Conservation (phyloP, 2,797 vertebrate species). For the Gadopsis bispinosus region DNA sequence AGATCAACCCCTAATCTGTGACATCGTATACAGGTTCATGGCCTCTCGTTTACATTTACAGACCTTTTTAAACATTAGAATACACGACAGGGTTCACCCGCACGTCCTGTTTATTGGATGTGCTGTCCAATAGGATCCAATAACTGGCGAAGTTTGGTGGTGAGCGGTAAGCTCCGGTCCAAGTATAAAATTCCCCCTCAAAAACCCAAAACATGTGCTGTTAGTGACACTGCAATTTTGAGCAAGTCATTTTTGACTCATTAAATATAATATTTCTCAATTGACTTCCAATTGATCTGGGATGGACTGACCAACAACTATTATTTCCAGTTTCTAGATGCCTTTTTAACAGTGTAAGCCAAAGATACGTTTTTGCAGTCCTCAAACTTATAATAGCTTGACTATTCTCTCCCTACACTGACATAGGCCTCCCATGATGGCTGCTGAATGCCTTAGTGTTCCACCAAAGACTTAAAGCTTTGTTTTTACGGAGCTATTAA, state of each 20-base stretch:
- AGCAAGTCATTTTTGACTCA: background rate
- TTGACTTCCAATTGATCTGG: background rate
- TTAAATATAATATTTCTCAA: background rate
- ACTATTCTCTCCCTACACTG: constrained; percentile 41
- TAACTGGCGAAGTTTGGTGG: background rate
- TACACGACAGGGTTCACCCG: constrained; percentile 15
- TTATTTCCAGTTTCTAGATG: background rate
- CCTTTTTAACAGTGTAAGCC: background rate
- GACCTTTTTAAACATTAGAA: constrained; percentile 30
- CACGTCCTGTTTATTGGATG: background rate
- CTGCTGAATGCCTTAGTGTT: constrained; percentile 37
- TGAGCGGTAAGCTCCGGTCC: constrained; percentile 7
- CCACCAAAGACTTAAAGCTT: constrained; percentile 65
- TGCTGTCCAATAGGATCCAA: background rate
- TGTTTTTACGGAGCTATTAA: constrained; percentile 67
- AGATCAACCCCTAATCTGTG: constrained; percentile 58
- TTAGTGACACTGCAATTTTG: background rate
- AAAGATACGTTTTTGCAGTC: constrained; percentile 14
- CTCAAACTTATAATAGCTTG: constrained; percentile 32
- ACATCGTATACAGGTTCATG: constrained; percentile 48
- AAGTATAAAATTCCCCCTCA: background rate
- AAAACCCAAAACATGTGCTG: background rate
- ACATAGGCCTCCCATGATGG: constrained; percentile 52
- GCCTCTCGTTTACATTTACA: constrained; percentile 52
- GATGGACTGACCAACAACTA: background rate